phyloP scores from a whole-genome alignment of 2,113 vertebrate species.

The Caracal caracal region DNA sequence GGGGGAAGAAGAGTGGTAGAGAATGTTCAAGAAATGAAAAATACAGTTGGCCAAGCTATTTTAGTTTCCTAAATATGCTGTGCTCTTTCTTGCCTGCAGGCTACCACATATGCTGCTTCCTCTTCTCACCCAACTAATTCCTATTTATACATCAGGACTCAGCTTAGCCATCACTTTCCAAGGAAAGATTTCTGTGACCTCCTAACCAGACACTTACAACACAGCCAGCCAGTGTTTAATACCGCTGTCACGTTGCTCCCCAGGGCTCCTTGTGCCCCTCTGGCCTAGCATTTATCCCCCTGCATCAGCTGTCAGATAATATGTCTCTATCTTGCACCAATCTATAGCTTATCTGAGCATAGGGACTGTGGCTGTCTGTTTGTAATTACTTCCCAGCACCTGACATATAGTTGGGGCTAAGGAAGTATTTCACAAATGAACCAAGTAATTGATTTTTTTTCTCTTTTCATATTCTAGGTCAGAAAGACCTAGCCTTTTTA shows the following conservation, averaged over 20 bases:
- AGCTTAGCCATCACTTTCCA: neutral
- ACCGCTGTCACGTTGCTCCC: neutral
- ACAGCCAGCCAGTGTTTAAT: neutral
- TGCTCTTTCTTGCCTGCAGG: neutral
- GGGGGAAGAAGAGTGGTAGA: too few species aligned
- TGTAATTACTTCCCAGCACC: neutral
- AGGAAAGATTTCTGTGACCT: neutral
- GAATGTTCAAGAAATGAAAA: neutral
- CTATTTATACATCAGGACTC: neutral
- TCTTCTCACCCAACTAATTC: neutral
- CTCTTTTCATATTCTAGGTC: neutral
- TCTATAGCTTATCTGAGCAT: neutral
- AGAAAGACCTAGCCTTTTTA: neutral
- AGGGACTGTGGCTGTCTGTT: neutral
- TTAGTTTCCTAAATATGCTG: neutral
- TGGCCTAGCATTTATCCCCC: neutral
- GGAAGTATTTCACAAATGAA: conserved; percentile 2
- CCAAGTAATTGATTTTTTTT: neutral
- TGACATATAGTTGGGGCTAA: neutral
- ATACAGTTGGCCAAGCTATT: neutral
- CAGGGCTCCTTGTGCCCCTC: neutral
- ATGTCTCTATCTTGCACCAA: neutral
- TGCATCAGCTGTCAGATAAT: neutral
- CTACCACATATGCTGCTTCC: neutral
- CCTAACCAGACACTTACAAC: neutral